Base-by-base conservation (phyloP, 2,797 vertebrate species). In the Pangasius djambal region DNA sequence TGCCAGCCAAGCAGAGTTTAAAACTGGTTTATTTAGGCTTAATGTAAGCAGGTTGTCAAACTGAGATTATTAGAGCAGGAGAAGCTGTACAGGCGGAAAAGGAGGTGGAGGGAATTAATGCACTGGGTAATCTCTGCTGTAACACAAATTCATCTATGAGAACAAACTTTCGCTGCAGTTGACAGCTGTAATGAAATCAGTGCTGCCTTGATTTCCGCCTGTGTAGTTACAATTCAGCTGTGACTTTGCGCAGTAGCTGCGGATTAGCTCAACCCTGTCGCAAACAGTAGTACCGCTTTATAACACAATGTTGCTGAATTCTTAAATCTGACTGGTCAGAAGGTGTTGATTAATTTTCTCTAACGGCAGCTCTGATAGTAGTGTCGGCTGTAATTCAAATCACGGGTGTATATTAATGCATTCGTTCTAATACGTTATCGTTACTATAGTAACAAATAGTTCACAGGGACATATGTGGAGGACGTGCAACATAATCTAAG, bases 31-130 rank as follows among this genome's bases (percentile, higher is more conserved):
- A 93, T 93, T 94, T 93, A 91, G 93, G 93, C 91, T 95, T 96
- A 95, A 94, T 91, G 91, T 95, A 95, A 96, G 95, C 95, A 95
- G 94, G 94, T 94, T 95, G 95, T 96, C 95, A 95, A 94, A 94
- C 91, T 92, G 89, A 90, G 91, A 92, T 91, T 87, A 91, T 94
- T 90, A 91, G 90, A 91, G 87, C 86, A 91, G 92, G 83, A 93
- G 92, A 93, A 92, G 90, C 88, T 85, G 93, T 90, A 90, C 89
- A 93, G 86, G 93, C 92, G 93, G 93, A 94, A 90, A 93, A 63
- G 59, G 15, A 65, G 55, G 81, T 25, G 44, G 72, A 95, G 94
- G 93, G 94, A 94, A 93, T 72, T 93, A 95, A 94, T 92, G 93
- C 91, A 6, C 91, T 89, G 57, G 89, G 81, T 63, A 57, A 85